A percentile compares a stretch with the other conserved stretches of the same genome.
These are phyloP conservation scores for Micromesistius poutassou DNA, from an alignment of 2,797 vertebrate genomes.

Conservation along the genomic window DNA sequence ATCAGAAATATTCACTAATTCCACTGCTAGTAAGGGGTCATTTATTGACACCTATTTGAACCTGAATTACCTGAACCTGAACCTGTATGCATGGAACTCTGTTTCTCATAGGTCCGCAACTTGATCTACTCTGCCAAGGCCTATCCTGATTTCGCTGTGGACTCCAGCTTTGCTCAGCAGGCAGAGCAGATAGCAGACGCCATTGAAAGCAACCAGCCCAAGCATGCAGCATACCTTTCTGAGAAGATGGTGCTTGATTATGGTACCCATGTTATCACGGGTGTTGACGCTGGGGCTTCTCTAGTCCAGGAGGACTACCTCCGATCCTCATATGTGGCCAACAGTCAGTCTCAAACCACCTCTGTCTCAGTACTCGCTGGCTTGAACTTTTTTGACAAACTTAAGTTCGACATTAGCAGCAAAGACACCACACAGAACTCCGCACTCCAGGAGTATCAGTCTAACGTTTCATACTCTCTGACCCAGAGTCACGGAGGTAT, in stretches of 20 bases:
- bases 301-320: conserved; percentile 87
- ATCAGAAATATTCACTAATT: background rate
- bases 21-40: background rate
- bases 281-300: conserved; percentile 78
- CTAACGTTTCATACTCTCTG: conserved; percentile 80
- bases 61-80: background rate
- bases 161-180: conserved; percentile 74
- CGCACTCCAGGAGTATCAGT: conserved; percentile 69
- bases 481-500: conserved; percentile 77
- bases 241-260: conserved; percentile 85
- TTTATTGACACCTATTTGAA: background rate
- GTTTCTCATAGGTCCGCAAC: conserved; percentile 75
- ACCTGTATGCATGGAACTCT: background rate
- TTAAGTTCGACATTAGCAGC: conserved; percentile 61
- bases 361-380: conserved; percentile 70
- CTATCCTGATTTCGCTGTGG: conserved; percentile 73
- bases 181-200: conserved; percentile 75
- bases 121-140: conserved; percentile 81
- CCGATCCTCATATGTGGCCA: conserved; percentile 71
- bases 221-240: conserved; percentile 76
- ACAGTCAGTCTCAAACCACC: conserved; percentile 46
- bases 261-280: conserved; percentile 84
- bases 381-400: conserved; percentile 71
- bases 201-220: conserved; percentile 87
- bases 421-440: conserved; percentile 32